A percentile compares a stretch with the other conserved stretches of the same genome.
These are phyloP conservation scores for Eilema depressum DNA, from an alignment of 2,888 invertebrate species.

Conservation along the genomic window DNA sequence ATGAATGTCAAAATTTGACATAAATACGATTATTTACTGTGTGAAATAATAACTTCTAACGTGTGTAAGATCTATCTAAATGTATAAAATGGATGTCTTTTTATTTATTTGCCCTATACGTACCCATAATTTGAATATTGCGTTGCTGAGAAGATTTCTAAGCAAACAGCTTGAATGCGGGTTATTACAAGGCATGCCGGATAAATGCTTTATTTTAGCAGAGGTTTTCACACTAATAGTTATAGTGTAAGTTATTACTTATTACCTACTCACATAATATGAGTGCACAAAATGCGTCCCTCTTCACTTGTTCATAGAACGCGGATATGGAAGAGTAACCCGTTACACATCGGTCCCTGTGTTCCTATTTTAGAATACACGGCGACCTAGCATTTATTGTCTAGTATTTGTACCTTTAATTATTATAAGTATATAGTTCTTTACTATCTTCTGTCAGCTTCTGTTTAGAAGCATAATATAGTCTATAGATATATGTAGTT, in stretches of 20 bases:
- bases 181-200: background rate
- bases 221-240: background rate
- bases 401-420: slow-evolving; percentile 19
- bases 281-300: slow-evolving; percentile 10
- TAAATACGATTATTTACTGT: background rate
- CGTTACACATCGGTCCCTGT: background rate
- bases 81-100: background rate
- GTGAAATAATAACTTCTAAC: background rate
- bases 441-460: slow-evolving; percentile 7
- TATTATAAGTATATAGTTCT: slow-evolving; percentile 22
- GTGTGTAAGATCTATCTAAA: background rate
- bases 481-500: slow-evolving; percentile 27
- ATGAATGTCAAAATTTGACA: background rate
- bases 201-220: background rate
- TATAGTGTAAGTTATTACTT: background rate
- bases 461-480: background rate
- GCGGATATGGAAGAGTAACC: slow-evolving; percentile 22
- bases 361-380: slow-evolving; percentile 14
- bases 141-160: background rate
- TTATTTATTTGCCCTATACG: background rate
- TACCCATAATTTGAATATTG: background rate
- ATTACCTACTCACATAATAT: background rate
- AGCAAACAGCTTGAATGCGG: background rate
- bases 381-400: slow-evolving; percentile 21
- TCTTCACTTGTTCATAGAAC: slow-evolving; percentile 15